These are phyloP conservation scores for Chanos chanos DNA, from an alignment of 2,797 vertebrate genomes.

Conservation along the genomic window DNA sequence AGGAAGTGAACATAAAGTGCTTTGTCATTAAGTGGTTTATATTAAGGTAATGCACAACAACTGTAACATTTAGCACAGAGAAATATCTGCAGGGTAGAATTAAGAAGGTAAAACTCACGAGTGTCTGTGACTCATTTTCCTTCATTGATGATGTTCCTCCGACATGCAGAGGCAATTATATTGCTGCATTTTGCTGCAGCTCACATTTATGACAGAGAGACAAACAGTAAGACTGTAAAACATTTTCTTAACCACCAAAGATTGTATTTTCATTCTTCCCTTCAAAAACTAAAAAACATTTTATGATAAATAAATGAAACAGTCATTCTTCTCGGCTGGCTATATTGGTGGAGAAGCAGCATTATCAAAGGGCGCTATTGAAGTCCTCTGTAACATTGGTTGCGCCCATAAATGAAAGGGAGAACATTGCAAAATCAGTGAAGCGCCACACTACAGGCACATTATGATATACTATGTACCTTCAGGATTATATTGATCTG, in stretches of 20 bases:
- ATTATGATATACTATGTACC: constrained; percentile 17
- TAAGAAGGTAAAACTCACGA: constrained; percentile 65
- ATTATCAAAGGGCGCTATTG: too few relatives aligned
- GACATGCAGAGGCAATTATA: constrained; percentile 72
- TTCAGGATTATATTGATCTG: constrained; percentile 23
- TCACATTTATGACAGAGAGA: constrained; percentile 65
- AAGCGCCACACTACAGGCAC: constrained; percentile 10
- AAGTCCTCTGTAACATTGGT: too few relatives aligned
- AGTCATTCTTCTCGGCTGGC: too few relatives aligned
- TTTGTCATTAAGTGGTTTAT: constrained; percentile 11
- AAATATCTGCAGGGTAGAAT: constrained; percentile 31
- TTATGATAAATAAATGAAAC: too few relatives aligned
- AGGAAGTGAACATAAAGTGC: too few relatives aligned
- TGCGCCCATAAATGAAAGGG: neutral
- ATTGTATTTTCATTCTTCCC: too few relatives aligned
- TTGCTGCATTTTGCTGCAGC: constrained; percentile 75
- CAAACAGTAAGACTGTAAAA: constrained; percentile 43
- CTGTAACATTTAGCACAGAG: constrained; percentile 33
- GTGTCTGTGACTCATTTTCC: constrained; percentile 61
- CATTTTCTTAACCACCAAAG: too few relatives aligned
- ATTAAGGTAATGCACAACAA: constrained; percentile 28
- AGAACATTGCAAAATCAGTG: constrained; percentile 13
- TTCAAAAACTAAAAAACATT: too few relatives aligned
- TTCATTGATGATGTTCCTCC: constrained; percentile 63
- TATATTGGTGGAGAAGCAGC: too few relatives aligned